Percentiles rank a stretch among this genome's conserved stretches.
phyloP scores from a whole-genome alignment of 2,888 invertebrate genomes.

The Polymixis lichenea region DNA sequence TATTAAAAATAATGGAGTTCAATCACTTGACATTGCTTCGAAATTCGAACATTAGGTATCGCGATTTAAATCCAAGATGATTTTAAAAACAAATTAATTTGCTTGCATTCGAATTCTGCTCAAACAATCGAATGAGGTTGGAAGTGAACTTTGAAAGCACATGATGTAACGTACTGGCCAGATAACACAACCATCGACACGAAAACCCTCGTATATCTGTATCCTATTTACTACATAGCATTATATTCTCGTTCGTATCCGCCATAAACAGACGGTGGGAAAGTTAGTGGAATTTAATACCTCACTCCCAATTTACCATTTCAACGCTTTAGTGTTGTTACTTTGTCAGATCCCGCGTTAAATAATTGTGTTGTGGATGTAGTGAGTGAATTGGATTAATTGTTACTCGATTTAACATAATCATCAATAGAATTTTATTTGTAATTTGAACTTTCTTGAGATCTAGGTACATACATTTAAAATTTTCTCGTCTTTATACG shows the following conservation, averaged over 20 bases:
- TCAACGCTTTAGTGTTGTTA: slow-evolving; percentile 76
- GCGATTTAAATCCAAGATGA: background rate
- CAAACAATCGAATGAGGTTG: background rate
- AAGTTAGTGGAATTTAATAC: slow-evolving; percentile 72
- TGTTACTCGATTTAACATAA: background rate
- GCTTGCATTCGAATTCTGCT: background rate
- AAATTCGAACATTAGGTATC: background rate
- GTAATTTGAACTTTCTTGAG: background rate
- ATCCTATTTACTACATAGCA: slow-evolving; percentile 38
- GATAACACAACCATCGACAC: slow-evolving; percentile 17
- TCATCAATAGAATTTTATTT: background rate
- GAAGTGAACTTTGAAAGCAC: background rate
- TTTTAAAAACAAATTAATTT: background rate
- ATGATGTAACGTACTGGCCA: background rate
- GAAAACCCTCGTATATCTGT: slow-evolving; percentile 6
- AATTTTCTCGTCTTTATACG: background rate
- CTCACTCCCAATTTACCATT: slow-evolving; percentile 75
- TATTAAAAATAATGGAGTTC: too few relatives aligned
- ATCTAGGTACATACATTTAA: too few relatives aligned
- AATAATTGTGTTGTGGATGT: slow-evolving; percentile 61
- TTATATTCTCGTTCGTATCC: slow-evolving; percentile 44
- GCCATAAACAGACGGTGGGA: slow-evolving; percentile 55
- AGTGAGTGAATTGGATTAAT: slow-evolving; percentile 39
- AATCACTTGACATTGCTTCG: background rate
- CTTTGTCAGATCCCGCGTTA: slow-evolving; percentile 76